Evolutionary conservation across 2,888 invertebrate genomes (phyloP).

Genomic region (Marronus borbonicus): DNA sequence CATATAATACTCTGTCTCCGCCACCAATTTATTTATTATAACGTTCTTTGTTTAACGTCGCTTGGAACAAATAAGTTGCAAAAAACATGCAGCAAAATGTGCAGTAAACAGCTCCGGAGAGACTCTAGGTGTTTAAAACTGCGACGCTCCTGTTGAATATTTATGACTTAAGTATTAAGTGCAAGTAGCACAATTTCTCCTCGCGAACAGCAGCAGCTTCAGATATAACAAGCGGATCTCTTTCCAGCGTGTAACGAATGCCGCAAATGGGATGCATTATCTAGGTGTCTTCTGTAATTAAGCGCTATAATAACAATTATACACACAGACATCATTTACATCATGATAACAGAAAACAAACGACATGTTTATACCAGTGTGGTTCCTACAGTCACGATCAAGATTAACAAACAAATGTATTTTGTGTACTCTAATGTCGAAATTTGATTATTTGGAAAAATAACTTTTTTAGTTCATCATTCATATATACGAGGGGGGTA

Average conservation of each 20-base stretch:
- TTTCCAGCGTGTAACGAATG: not conserved
- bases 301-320: constrained; percentile 19
- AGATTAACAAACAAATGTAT: too few relatives aligned
- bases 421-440: too few relatives aligned
- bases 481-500: too few relatives aligned
- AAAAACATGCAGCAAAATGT: not conserved
- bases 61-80: not conserved
- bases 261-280: constrained; percentile 10
- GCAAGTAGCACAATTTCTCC: constrained; percentile 45
- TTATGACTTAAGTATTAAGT: constrained; percentile 31
- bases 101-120: not conserved
- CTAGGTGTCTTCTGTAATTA: constrained; percentile 21
- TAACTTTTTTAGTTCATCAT: too few relatives aligned
- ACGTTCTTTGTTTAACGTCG: not conserved
- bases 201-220: not conserved
- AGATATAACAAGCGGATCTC: constrained; percentile 11
- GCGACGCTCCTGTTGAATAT: constrained; percentile 11
- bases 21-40: not conserved
- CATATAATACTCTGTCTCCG: not conserved
- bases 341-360: not conserved
- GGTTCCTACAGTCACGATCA: too few relatives aligned
- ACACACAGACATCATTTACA: not conserved
- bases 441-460: too few relatives aligned
- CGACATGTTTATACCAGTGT: too few relatives aligned
- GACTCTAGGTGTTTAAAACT: not conserved